A percentile compares a stretch with the other conserved stretches of the same genome.
Conservation (phyloP, 2,888 invertebrate genomes). For the Aricia artaxerxes region DNA sequence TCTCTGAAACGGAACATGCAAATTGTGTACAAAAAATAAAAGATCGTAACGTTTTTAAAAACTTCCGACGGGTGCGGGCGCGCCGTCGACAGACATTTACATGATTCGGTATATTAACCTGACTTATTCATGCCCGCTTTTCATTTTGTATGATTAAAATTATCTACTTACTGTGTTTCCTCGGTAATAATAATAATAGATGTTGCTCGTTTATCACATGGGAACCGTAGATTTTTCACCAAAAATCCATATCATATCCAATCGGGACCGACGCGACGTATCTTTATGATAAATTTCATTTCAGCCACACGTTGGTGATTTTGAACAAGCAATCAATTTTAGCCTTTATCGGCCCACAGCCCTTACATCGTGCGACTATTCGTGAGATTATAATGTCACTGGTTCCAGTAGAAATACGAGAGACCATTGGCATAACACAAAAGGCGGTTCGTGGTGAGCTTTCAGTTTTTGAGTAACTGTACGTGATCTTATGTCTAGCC, state of each 20-base stretch:
- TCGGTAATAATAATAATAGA: background rate
- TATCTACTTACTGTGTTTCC: background rate
- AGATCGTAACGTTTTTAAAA: constrained; percentile 74
- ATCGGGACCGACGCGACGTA: too few relatives aligned
- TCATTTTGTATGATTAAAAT: constrained; percentile 39
- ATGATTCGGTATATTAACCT: constrained; percentile 46
- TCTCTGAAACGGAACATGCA: constrained; percentile 76
- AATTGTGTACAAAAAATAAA: constrained; percentile 75
- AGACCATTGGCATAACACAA: constrained; percentile 32
- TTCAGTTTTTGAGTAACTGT: constrained; percentile 37
- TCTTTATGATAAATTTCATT: too few relatives aligned
- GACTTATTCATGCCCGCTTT: constrained; percentile 45
- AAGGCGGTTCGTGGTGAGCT: constrained; percentile 35
- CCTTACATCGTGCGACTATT: constrained; percentile 29
- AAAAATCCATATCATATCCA: background rate
- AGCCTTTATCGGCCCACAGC: background rate
- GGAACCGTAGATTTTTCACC: background rate
- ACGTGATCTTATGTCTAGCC: constrained; percentile 38
- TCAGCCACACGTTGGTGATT: background rate
- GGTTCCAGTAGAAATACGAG: background rate
- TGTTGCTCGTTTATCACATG: background rate
- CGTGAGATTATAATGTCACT: background rate
- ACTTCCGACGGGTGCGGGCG: constrained; percentile 65
- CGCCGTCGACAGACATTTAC: constrained; percentile 50
- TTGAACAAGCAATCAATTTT: background rate